These are phyloP conservation scores for Myotis daubentonii DNA, from an alignment of 2,797 vertebrate genomes.

Conservation along the genomic window DNA sequence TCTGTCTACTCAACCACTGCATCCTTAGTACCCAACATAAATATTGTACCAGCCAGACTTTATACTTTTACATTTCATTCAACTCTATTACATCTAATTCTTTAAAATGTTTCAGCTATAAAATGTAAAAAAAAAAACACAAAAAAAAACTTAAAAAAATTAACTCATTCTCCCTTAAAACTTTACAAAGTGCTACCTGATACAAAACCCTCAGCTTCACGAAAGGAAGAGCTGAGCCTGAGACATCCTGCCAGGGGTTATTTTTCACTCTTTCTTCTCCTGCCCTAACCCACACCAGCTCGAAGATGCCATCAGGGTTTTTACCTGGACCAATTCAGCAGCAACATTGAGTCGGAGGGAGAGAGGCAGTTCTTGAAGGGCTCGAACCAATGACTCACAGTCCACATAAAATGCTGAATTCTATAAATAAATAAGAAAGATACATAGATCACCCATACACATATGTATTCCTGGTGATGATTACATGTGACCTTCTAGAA, in stretches of 20 bases:
- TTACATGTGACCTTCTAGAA: not conserved
- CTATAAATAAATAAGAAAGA: constrained; percentile 39
- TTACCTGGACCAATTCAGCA: constrained; percentile 92
- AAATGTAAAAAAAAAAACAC: not conserved
- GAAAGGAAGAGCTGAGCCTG: not conserved
- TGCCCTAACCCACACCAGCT: not conserved
- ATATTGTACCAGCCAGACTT: not conserved
- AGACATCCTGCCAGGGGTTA: not conserved
- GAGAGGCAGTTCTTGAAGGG: constrained; percentile 92
- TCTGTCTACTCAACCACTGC: not conserved
- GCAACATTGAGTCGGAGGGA: constrained; percentile 92
- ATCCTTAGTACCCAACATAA: not conserved
- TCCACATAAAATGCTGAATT: constrained; percentile 89
- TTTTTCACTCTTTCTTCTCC: not conserved
- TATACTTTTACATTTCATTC: not conserved
- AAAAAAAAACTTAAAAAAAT: not conserved
- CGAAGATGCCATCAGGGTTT: not conserved
- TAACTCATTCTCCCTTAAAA: constrained; percentile 23
- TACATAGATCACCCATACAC: not conserved
- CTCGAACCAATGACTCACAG: constrained; percentile 88
- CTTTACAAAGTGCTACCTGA: not conserved
- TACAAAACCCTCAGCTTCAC: not conserved
- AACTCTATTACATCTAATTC: not conserved
- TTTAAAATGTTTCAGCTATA: constrained; percentile 36
- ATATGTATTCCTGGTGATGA: not conserved